phyloP scores from a whole-genome alignment of 1,140 invertebrate genomes.

The Parasteatoda tepidariorum region DNA sequence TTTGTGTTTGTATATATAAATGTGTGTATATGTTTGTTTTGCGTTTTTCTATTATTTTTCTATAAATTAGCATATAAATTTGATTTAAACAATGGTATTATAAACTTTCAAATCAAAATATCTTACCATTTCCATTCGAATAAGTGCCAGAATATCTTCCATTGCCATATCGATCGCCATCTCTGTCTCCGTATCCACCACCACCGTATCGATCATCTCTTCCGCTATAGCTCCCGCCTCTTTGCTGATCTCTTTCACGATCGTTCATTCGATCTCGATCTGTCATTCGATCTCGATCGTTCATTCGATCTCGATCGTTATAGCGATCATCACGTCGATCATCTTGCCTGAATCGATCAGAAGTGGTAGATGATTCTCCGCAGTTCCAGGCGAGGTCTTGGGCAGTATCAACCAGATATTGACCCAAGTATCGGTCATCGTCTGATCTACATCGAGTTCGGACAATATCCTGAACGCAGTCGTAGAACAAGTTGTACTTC shows the following conservation, averaged over 20 bases:
- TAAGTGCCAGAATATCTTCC: background rate
- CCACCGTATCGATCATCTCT: too few species aligned
- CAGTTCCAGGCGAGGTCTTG: constrained; percentile 52
- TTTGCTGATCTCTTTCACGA: background rate
- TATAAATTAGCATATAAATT: too few species aligned
- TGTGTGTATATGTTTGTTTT: too few species aligned
- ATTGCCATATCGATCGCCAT: background rate
- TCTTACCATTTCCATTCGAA: constrained; percentile 14
- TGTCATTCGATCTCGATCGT: background rate
- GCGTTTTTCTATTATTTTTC: too few species aligned
- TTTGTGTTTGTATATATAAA: too few species aligned
- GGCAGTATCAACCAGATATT: constrained; percentile 41
- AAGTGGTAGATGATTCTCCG: background rate
- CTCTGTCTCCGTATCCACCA: background rate
- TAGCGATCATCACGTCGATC: background rate
- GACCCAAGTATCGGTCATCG: constrained; percentile 3
- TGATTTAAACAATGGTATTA: too few species aligned
- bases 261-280: background rate
- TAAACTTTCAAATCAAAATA: background rate
- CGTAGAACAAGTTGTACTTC: constrained; percentile 42
- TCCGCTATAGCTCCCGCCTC: background rate
- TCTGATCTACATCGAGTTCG: constrained; percentile 12
- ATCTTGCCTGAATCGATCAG: background rate
- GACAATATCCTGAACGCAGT: constrained; percentile 22
- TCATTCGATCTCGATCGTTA: too few species aligned